Conservation (phyloP, 92 coral and sea anemone species). For the Epizoanthus scotinus region DNA sequence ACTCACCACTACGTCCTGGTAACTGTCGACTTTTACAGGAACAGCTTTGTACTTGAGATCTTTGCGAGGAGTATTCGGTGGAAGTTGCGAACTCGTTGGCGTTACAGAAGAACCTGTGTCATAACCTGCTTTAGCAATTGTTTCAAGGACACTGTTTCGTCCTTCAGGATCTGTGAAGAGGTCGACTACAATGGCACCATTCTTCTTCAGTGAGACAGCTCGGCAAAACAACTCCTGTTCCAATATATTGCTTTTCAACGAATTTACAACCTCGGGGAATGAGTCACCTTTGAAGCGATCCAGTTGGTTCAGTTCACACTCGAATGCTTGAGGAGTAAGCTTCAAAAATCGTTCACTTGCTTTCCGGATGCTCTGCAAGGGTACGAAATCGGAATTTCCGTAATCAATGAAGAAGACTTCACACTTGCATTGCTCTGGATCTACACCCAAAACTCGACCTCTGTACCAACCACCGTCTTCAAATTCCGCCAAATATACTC, state of each 20-base stretch:
- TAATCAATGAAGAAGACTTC: conserved; percentile 93
- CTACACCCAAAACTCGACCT: conserved; percentile 79
- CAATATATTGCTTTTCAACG: conserved; percentile 60
- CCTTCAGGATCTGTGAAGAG: conserved; percentile 76
- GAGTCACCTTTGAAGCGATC: conserved; percentile 53
- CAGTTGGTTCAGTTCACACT: conserved; percentile 81
- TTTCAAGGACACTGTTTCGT: conserved; percentile 51
- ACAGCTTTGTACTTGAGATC: conserved; percentile 53
- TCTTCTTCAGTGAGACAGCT: conserved; percentile 73
- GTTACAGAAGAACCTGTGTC: conserved; percentile 34
- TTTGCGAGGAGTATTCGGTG: not conserved
- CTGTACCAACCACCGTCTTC: conserved; percentile 92
- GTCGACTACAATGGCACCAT: conserved; percentile 61
- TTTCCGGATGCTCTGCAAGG: conserved; percentile 58
- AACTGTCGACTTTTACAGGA: conserved; percentile 50
- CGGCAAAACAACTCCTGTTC: conserved; percentile 80
- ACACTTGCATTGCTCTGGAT: conserved; percentile 43
- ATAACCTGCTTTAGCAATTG: conserved; percentile 52
- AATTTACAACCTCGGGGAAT: conserved; percentile 51
- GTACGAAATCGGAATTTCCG: conserved; percentile 85
- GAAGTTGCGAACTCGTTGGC: not conserved
- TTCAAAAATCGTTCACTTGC: conserved; percentile 70
- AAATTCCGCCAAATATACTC: conserved; percentile 79
- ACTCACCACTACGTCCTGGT: conserved; percentile 73
- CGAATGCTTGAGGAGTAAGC: conserved; percentile 80